Percentiles rank a stretch among this genome's conserved stretches.
Conservation (phyloP, 37 sponge, comb jelly and placozoan species). For the Spongia lamella region DNA sequence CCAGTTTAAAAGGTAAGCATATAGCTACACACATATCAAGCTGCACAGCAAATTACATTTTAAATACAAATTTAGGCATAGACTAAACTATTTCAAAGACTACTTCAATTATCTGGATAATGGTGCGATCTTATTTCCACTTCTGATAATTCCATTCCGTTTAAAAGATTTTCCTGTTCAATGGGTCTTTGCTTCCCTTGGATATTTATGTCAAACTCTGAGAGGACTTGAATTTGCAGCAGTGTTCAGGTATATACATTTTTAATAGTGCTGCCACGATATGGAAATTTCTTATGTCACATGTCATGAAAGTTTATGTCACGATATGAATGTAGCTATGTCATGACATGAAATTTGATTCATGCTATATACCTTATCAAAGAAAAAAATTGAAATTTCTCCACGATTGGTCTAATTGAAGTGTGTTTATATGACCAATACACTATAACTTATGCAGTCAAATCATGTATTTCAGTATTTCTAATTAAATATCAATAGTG, state of each 20-base stretch:
- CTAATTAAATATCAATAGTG: no score
- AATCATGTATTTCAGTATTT: no score
- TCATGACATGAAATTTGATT: no score
- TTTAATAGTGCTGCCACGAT: no score
- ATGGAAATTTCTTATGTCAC: no score
- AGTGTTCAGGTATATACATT: constrained; percentile 20
- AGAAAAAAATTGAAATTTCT: no score
- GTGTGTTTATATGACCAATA: no score
- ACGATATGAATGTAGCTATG: no score
- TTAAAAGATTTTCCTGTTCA: constrained; percentile 3
- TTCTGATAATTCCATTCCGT: constrained; percentile 33
- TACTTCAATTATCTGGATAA: constrained; percentile 12
- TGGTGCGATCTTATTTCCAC: constrained; percentile 7
- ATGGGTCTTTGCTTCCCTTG: constrained; percentile 22
- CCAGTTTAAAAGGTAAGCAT: constrained; percentile 14
- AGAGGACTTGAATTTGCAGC: constrained; percentile 11
- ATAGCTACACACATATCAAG: not conserved
- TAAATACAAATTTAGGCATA: constrained; percentile 6
- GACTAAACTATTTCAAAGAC: constrained; percentile 5
- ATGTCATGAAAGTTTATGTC: no score
- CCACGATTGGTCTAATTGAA: no score
- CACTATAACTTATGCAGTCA: no score
- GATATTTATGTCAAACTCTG: constrained; percentile 11
- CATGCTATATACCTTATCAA: no score
- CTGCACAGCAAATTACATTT: not conserved